Conservation (phyloP, 2,888 invertebrate species). For the Beris morrisii region DNA sequence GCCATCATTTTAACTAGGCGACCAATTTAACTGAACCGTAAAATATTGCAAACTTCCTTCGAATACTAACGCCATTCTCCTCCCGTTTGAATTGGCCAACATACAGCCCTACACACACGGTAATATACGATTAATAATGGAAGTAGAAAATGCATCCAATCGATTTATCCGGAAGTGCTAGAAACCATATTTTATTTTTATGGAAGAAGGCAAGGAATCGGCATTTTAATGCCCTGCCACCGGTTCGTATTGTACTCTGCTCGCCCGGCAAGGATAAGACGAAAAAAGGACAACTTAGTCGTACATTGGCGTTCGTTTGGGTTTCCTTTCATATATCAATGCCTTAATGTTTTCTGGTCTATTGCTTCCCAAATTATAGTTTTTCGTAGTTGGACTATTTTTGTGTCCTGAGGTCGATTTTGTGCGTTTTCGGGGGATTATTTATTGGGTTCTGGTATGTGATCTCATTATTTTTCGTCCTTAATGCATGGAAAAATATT, state of each 20-base stretch:
- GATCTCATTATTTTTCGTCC: background rate
- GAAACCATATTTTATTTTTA: slow-evolving; percentile 31
- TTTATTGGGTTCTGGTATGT: slow-evolving; percentile 27
- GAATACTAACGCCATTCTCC: slow-evolving; percentile 4
- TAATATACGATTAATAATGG: slow-evolving; percentile 29
- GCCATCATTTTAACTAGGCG: slow-evolving; percentile 31
- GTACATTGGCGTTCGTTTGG: slow-evolving; percentile 19
- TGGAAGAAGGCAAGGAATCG: slow-evolving; percentile 29
- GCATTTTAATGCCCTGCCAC: slow-evolving; percentile 28
- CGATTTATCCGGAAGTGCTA: slow-evolving; percentile 30
- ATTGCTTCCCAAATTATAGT: slow-evolving; percentile 32
- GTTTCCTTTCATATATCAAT: slow-evolving; percentile 30
- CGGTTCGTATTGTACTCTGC: slow-evolving; percentile 28
- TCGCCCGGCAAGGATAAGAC: slow-evolving; percentile 5
- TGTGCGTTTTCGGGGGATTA: slow-evolving; percentile 20
- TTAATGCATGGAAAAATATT: too few species aligned
- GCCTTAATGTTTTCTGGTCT: slow-evolving; percentile 34
- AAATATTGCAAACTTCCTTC: slow-evolving; percentile 32
- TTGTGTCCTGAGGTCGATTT: slow-evolving; percentile 16
- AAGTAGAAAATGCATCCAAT: slow-evolving; percentile 32
- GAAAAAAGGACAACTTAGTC: slow-evolving; percentile 13
- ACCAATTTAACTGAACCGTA: slow-evolving; percentile 32
- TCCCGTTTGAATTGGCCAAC: background rate
- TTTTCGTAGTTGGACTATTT: slow-evolving; percentile 27
- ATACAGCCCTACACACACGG: slow-evolving; percentile 14